Base-by-base conservation (phyloP, 2,888 invertebrate genomes). In the Gandaritis pyraliata region DNA sequence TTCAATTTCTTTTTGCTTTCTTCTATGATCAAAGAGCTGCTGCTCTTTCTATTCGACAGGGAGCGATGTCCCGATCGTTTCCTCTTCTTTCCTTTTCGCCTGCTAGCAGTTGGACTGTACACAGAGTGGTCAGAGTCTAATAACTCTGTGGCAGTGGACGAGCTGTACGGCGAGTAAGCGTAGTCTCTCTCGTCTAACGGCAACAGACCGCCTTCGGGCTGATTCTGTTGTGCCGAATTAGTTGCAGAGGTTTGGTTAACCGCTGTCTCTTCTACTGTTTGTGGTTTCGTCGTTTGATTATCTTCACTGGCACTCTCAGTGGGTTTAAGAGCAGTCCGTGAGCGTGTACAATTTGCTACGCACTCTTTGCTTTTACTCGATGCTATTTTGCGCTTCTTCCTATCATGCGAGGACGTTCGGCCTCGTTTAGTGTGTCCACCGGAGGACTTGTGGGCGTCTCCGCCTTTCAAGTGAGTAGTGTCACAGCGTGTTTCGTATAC, bases 111-210 rank as follows among this genome's bases (percentile, higher is more conserved):
- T 23, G 92, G 92, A 68, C 91, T 91, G 75, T 93, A 93, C 33
- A 92, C 90, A 50, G 92, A 92, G 73, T 90, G 88, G 71, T 93
- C 93, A 0, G 93, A 93, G 73, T 92, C 93, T 23, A 89, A 69
- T 72, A 90, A 77, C 66, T 93, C 92, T 63, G 90, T 91, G 70
- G 89, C 88, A 60, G 92, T 90, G 46, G 92, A 91, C 54, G 92
- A 90, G 72, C 93, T 92, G 75, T 89, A 92, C 61, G 92, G 93
- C 18, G 92, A 92, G 76, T 91, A 91, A 15, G 90, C 92, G 70
- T 83, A 93, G 71, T 93, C 93, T 74, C 92, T 87, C 66, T 92
- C 92, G 84, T 93, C 92, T 56, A 93, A 79, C 12, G 93, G 93
- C 63, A 91, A 80, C 58, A 93, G 78, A 56, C 92, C 92, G 70